Percentiles rank a stretch among this genome's conserved stretches.
Conservation (phyloP, 2,113 vertebrate genomes). For the Carassius carassius region DNA sequence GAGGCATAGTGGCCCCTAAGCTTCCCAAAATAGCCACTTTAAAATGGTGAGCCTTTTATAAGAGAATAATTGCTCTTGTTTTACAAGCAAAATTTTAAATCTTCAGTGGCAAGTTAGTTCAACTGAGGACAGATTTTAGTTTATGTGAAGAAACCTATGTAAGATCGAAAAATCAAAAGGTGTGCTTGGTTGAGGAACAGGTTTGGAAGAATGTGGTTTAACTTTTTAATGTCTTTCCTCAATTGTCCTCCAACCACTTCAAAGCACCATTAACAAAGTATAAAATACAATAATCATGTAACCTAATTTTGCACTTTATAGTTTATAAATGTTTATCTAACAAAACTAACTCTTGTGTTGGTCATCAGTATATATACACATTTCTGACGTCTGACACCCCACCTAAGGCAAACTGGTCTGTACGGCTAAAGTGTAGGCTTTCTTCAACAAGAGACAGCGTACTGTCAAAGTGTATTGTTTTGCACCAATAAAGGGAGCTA, state of each 20-base stretch:
- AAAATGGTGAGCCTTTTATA: slow-evolving; percentile 38
- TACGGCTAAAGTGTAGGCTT: not conserved
- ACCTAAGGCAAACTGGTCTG: not conserved
- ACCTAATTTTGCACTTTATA: not conserved
- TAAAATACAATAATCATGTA: not conserved
- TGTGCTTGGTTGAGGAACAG: slow-evolving; percentile 26
- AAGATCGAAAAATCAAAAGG: slow-evolving; percentile 9
- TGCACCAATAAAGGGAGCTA: slow-evolving; percentile 22
- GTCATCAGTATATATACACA: not conserved
- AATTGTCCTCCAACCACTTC: not conserved
- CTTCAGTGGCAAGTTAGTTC: not conserved
- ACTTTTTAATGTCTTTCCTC: slow-evolving; percentile 8
- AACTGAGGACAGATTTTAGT: not conserved
- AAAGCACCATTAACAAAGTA: not conserved
- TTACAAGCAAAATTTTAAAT: not conserved
- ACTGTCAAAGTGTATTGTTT: slow-evolving; percentile 34
- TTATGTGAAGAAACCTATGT: not conserved
- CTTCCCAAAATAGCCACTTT: slow-evolving; percentile 16
- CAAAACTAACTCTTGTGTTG: not conserved
- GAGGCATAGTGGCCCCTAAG: slow-evolving; percentile 26
- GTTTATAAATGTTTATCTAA: not conserved
- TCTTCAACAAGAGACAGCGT: not conserved
- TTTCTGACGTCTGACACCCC: not conserved
- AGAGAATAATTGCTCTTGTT: not conserved
- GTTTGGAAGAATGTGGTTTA: slow-evolving; percentile 35